Base-by-base conservation (phyloP, 92 coral and sea anemone genomes). In the Anthopleura xanthogrammica region DNA sequence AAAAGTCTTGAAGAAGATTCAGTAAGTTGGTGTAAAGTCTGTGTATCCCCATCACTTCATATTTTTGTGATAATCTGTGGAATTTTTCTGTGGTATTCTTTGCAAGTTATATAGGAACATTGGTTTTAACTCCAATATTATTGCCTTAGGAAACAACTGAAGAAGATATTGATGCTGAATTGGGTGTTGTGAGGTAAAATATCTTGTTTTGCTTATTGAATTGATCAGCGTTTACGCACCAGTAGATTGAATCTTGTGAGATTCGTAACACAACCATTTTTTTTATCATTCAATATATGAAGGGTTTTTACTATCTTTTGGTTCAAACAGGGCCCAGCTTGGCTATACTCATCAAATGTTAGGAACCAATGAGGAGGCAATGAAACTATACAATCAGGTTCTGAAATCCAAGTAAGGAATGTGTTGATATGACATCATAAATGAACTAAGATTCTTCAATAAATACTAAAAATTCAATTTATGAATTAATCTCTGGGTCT, bases 301-400 rank as follows among this genome's bases (percentile, higher is more conserved):
- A 20, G 5, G 24, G 36, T 50, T 80, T 17, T 77, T 1, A 4
- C 16, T 29, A n/a, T 48, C 2, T 50, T 23, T 79, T 79, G 82
- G 5, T 7, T 81, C 36, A 60, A 65, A 41, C 83, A 94, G 99
- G 80, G 90, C 94, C 1, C 99, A 94, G 88, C 92, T 91, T 57
- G 99, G 98, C 39, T 96, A 88, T 74, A 77, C 98, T 5, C 86
- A 88, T 82, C 99, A 96, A 65, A 75, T 92, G 52, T 94, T 91
- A 80, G 98, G 99, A 14, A 87, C 87, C 74, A 93, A 89, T 74
- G 97, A 94, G 60, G 98, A 96, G 29, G 98, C 99, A 16, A 91
- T 94, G 93, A 96, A 92, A 79, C 86, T 96, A 3, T 96, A 96
- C 83, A 96, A 96, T 76, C 98, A 94, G 87, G 99, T 96, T 80